Conservation (phyloP, 2,113 vertebrate genomes). For the Turdus rufiventris region DNA sequence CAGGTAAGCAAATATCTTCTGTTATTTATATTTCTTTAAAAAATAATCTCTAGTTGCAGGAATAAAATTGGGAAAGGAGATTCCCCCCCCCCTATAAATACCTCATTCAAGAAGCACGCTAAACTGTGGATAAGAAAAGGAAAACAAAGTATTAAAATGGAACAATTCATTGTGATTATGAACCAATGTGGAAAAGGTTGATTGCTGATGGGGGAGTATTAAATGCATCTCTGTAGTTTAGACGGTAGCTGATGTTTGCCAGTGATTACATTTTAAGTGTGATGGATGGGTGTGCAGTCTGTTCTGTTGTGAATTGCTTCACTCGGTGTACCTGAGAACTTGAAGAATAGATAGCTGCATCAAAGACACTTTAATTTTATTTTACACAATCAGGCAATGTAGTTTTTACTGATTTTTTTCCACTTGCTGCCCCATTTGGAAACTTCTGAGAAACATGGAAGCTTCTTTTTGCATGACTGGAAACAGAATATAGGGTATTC, state of each 20-base stretch:
- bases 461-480: background rate
- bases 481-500: background rate
- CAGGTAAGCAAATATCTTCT: slow-evolving; percentile 72
- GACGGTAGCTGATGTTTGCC: slow-evolving; percentile 33
- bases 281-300: slow-evolving; percentile 46
- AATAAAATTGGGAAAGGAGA: background rate
- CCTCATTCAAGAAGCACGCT: background rate
- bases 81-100: background rate
- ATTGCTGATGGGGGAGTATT: slow-evolving; percentile 67
- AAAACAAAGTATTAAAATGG: slow-evolving; percentile 67
- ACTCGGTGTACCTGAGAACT: background rate
- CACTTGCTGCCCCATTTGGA: background rate
- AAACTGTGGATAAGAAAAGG: background rate
- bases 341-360: background rate
- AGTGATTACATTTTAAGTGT: slow-evolving; percentile 59
- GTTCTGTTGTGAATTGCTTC: slow-evolving; percentile 11
- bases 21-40: background rate
- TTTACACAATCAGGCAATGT: slow-evolving; percentile 20
- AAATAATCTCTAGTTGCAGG: background rate
- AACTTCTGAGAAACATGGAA: background rate
- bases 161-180: slow-evolving; percentile 57
- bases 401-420: background rate
- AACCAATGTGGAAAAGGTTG: slow-evolving; percentile 64
- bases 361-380: slow-evolving; percentile 29
- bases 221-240: slow-evolving; percentile 38